Evolutionary conservation across 2,113 vertebrate genomes (phyloP).

Genomic region (Podocnemis expansa): DNA sequence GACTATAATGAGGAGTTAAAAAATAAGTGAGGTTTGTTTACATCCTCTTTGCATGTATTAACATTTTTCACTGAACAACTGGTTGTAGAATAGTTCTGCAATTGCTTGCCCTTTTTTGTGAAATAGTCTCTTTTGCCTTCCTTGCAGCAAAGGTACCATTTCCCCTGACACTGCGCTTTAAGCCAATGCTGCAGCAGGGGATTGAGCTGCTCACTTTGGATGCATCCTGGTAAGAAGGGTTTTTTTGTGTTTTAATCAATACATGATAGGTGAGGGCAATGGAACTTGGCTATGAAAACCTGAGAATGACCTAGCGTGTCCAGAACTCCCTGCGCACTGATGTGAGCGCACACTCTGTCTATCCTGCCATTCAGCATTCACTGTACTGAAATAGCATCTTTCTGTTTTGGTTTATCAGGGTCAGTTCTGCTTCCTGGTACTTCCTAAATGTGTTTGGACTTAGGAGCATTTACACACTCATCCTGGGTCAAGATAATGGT

Average conservation of each 20-base stretch:
- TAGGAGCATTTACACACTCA: constrained; percentile 97
- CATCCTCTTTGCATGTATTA: not conserved
- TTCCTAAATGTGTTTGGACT: constrained; percentile 99
- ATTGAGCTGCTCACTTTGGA: constrained; percentile 97
- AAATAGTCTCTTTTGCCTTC: not conserved
- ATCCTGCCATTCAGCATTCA: not conserved
- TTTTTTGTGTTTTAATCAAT: not conserved
- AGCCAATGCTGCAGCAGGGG: constrained; percentile 98
- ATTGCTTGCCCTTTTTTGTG: not conserved
- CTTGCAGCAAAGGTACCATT: constrained; percentile 94
- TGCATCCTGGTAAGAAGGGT: constrained; percentile 90
- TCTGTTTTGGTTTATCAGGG: constrained; percentile 81
- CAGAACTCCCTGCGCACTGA: not conserved
- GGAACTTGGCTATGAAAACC: not conserved
- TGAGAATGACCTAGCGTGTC: not conserved
- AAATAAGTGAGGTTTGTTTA: not conserved
- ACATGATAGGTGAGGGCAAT: not conserved
- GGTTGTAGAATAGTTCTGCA: not conserved
- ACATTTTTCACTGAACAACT: not conserved
- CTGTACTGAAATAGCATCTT: not conserved
- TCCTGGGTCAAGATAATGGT: constrained; percentile 98
- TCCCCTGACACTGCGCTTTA: constrained; percentile 95
- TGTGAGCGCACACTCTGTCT: not conserved
- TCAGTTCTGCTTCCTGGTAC: constrained; percentile 99
- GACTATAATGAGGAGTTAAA: not conserved